Evolutionary conservation across 2,888 invertebrate genomes (phyloP), one percentile per base, ranked within the genome.

Genomic region (Branchinecta sandiegonensis): DNA sequence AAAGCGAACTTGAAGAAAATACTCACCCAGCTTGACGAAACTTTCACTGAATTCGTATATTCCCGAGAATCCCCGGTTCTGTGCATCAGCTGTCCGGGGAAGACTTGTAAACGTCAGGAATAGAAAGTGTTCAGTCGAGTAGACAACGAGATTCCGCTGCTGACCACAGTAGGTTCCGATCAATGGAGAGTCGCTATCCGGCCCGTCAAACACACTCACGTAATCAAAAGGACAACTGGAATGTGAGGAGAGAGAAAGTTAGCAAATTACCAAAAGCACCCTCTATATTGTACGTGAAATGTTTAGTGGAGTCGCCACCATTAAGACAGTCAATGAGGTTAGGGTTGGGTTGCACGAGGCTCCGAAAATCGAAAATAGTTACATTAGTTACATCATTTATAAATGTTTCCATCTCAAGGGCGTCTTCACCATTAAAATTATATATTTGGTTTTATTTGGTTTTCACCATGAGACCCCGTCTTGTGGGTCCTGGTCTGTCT

Each of bases 1-100:
- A 2, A 1, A 23, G 23, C 23, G 23, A 23, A 23, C 37, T 37
- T 6, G 6, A 37, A 37, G 37, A 37, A 37, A 37, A 56, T 70
- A 75, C 85, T 85, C 80, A 91, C 94, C 92, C 85, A 97, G 85
- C 83, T 94, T 93, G 81, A 97, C 96, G 83, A 95, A 97, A 82
- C 90, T 88, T 81, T 94, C 91, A 76, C 95, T 95, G 83, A 99
- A 97, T 84, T 95, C 94, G 83, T 92, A 99, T 80, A 94, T 92
- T 78, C 94, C 95, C 82, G 92, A 92, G 83, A 95, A 99, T 78
- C 97, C 99, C 79, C 95, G 87, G 82, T 96, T 95, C 82, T 95
- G 94, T 74, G 92, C 89, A 81, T 90, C 93, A 78, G 89, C 94
- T 79, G 89, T 88, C 81, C 91, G 86, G 78, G 88, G 86, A 76